Conservation (phyloP, 2,113 vertebrate species). For the Romanogobio albipinnatus region DNA sequence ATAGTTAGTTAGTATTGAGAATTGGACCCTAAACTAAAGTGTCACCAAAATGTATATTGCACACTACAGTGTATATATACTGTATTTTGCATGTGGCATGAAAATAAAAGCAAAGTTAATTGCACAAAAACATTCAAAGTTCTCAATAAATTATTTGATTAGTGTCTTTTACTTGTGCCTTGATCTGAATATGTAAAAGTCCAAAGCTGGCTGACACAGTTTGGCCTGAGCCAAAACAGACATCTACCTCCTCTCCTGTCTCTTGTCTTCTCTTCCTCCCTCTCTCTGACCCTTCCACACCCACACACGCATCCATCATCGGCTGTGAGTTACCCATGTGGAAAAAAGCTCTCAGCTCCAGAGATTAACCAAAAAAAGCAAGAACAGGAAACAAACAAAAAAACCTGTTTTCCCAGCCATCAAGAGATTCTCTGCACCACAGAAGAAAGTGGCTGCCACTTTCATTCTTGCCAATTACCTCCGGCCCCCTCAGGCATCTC, state of each 20-base stretch:
- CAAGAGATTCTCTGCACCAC: constrained; percentile 26
- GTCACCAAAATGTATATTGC: background rate
- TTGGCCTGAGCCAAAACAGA: background rate
- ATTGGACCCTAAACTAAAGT: background rate
- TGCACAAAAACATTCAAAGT: background rate
- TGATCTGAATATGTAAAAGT: background rate
- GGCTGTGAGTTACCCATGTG: constrained; percentile 12
- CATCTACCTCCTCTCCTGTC: background rate
- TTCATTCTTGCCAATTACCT: constrained; percentile 39
- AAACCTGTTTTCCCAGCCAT: constrained; percentile 16
- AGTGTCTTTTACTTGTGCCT: background rate
- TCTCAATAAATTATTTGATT: background rate
- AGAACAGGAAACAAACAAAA: constrained; percentile 19
- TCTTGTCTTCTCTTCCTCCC: background rate
- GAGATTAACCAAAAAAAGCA: constrained; percentile 11
- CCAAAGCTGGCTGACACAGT: constrained; percentile 14
- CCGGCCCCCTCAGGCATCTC: constrained; percentile 42
- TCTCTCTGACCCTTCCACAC: constrained; percentile 11
- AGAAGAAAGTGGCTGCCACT: constrained; percentile 23
- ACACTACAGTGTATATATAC: background rate
- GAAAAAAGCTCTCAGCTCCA: constrained; percentile 35
- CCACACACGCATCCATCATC: background rate
- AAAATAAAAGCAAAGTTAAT: background rate
- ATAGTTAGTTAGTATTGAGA: too few relatives aligned
- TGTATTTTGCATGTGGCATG: background rate